Evolutionary conservation across 2,888 invertebrate species (phyloP), one percentile per base, ranked within the genome.

Genomic region (Leucophenga maculata): DNA sequence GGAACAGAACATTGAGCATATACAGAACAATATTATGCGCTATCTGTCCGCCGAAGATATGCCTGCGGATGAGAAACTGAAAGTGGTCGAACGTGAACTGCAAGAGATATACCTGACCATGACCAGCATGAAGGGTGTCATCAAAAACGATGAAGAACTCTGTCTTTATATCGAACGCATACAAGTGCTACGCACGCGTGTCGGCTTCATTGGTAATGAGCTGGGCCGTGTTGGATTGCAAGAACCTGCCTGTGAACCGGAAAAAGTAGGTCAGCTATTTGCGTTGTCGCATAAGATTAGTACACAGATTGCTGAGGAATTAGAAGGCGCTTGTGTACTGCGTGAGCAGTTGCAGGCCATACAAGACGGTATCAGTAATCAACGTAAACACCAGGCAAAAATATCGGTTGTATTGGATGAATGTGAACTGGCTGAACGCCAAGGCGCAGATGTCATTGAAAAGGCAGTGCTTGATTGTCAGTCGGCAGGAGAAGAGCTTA

Each of bases 131-230:
- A 93, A 93, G 84, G 94, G 94, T 1, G 93, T 95, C 0, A 93
- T 96, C 57, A 95, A 94, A 83, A 95, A 92, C 67, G 95, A 94
- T 80, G 95, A 96, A 77, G 95, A 96, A 82, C 89, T 96, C 0
- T 93, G 93, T 77, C 89, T 95, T 6, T 95, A 95, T 83, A 93
- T 95, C 9, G 95, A 96, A 87, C 90, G 95, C 65, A 89, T 95
- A 9, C 94, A 95, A 88, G 93, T 95, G 0, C 91, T 94, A 87
- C 92, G 92, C 48, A 91, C 92, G 3, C 91, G 95, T 14, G 92
- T 94, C n/a, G 93, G 93, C 68, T 91, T 93, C 64, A 94, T 95
- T 74, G 93, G 95, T 82, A 94, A 95, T 81, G 95, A 95, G 85
- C 89, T 95, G 22, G 93, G 94, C 0, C 91, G 93, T 70, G 88